These are phyloP conservation scores for Deilephila elpenor DNA, from an alignment of 2,888 invertebrate genomes.

Conservation along the genomic window DNA sequence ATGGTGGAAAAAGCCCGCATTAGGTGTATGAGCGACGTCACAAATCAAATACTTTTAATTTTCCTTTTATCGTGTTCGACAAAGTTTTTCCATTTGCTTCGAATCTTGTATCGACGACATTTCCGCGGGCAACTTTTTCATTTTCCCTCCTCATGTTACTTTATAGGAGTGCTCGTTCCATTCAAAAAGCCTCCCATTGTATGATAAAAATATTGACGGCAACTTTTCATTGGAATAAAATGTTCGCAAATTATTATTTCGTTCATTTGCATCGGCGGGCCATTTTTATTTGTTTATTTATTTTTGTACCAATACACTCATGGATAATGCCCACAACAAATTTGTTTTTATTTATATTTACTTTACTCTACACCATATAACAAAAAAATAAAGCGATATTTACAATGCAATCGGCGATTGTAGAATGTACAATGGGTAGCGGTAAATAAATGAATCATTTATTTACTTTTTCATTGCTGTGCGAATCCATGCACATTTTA, in stretches of 20 bases:
- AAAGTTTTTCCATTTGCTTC: slow-evolving; percentile 71
- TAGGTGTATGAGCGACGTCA: neutral
- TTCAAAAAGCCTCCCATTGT: slow-evolving; percentile 57
- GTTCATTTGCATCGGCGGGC: slow-evolving; percentile 48
- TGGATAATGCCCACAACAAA: too few relatives aligned
- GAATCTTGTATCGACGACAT: slow-evolving; percentile 64
- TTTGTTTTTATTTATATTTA: too few relatives aligned
- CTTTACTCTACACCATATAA: neutral
- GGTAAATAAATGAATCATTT: too few relatives aligned
- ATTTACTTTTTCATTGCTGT: too few relatives aligned
- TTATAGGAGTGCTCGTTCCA: slow-evolving; percentile 51
- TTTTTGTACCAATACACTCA: neutral
- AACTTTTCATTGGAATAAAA: slow-evolving; percentile 54
- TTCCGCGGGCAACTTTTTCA: slow-evolving; percentile 67
- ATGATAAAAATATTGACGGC: slow-evolving; percentile 59
- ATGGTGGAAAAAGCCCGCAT: neutral
- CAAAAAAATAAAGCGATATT: neutral
- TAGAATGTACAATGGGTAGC: neutral
- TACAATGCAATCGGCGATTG: neutral
- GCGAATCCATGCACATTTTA: too few relatives aligned
- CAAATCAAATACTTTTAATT: slow-evolving; percentile 62
- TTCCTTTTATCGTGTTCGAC: slow-evolving; percentile 59
- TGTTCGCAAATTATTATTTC: slow-evolving; percentile 53
- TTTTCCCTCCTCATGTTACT: slow-evolving; percentile 59
- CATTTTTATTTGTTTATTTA: neutral